Base-by-base conservation (phyloP, 2,797 vertebrate species). In the Takifugu ocellatus region DNA sequence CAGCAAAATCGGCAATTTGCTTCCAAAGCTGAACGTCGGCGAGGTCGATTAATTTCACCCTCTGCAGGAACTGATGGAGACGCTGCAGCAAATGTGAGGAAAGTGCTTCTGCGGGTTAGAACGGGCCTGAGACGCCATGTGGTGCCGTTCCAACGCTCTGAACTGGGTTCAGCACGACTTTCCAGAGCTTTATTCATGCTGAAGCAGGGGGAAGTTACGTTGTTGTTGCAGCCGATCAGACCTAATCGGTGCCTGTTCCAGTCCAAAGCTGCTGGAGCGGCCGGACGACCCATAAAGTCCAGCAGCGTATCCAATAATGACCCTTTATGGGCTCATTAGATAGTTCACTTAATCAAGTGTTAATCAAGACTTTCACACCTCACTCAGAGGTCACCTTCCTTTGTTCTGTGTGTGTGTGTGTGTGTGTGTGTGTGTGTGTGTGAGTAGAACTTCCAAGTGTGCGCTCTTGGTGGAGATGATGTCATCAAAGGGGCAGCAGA, bases 1-100 rank as follows among this genome's bases (percentile, higher is more conserved):
- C 79, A 21, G 36, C 43, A 51, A 59, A 78, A 68, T 56, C 67
- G 68, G 26, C 61, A 76, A 75, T 69, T 76, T 76, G 61, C 56
- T 45, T 61, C 45, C 50, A 27, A 55, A 54, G 61, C 50, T 12
- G 57, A n/a, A 54, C 61, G 54, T 24, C 45, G 29, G 7, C 49
- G 44, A 56, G 61, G 51, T 63, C 49, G 25, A 39, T 61, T 68
- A 26, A 54, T 77, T 78, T 71, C 65, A 63, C 57, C 68, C 56
- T 7, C 49, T 43, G 53, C 27, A 17, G 51, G 25, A 33, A 31
- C 49, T 33, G 47, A 54, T 62, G 48, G 50, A 70, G 36, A 12
- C 53, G 12, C 2, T 14, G 0, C 2, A 8, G 33, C 11, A 24
- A 21, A 55, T 3, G 25, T 8, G 36, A 14, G 21, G 1, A 9